phyloP scores from a whole-genome alignment of 2,113 vertebrate genomes.

The Rhinolophus sinicus region DNA sequence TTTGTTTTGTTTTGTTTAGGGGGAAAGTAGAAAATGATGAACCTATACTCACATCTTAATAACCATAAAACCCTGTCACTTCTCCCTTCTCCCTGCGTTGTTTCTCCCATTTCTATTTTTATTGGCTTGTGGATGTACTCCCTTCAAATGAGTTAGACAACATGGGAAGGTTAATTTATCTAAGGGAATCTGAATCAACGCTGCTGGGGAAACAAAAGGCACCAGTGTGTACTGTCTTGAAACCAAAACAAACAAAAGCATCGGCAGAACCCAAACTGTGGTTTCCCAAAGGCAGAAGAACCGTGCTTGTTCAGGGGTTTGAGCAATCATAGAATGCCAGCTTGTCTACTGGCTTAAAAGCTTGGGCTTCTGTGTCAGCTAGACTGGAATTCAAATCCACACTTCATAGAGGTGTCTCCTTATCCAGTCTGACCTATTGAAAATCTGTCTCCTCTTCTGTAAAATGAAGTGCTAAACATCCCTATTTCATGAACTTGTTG shows the following conservation, averaged over 20 bases:
- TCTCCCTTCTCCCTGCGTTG: background rate
- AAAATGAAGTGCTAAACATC: background rate
- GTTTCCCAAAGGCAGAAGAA: background rate
- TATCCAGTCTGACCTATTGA: background rate
- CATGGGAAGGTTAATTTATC: constrained; percentile 44
- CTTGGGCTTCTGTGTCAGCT: background rate
- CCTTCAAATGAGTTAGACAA: constrained; percentile 20
- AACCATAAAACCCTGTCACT: background rate
- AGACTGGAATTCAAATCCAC: background rate
- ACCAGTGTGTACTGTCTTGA: background rate
- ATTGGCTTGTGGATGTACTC: constrained; percentile 6
- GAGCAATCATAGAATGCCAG: background rate
- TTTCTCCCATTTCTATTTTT: background rate
- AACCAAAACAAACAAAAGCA: constrained; percentile 55
- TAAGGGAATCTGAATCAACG: constrained; percentile 14
- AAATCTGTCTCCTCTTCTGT: background rate
- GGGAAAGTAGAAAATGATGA: background rate
- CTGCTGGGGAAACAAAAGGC: constrained; percentile 40
- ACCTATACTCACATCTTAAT: background rate
- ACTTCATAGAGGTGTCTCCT: background rate
- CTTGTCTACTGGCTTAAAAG: background rate
- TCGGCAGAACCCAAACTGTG: background rate
- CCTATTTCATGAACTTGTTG: background rate
- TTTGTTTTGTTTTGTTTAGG: background rate
- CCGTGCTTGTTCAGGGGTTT: rapidly evolving